Evolutionary conservation across 1,140 invertebrate genomes (phyloP), one percentile per base, ranked within the genome.

Genomic region (Heliconius eleuchia): DNA sequence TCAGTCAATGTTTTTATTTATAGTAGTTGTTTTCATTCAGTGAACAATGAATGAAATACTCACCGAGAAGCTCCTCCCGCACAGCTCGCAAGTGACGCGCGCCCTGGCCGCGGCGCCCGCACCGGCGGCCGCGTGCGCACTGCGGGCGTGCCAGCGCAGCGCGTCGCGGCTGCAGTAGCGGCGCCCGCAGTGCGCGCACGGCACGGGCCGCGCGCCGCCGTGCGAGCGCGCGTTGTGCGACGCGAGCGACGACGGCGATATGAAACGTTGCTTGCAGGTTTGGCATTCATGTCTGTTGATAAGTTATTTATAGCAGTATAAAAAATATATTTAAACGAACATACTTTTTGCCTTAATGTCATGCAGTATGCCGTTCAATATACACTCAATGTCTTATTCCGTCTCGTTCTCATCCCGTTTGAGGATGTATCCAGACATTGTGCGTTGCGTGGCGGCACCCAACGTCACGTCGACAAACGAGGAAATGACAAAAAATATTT

Each of bases 121-220:
- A 76, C 9, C 11, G 11, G 9, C 60, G 27, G 60, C 55, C 6
- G 50, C 70, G 66, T 88, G 87, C 8, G 82, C 74, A 18, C 87
- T 55, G 11, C 85, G 57, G 16, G 46, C 74, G 75, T 89, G 88
- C 11, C 84, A 75, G 3, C 86, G 52, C 8, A 89, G 57, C 1
- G 86, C 83, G 30, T 86, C 88, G 0, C 74, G 27, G 23, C 83
- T 86, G 66, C 83, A 85, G 74, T 87, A 90, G 1, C 27, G 70
- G 1, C 83, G 78, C 2, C 66, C 34, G 73, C 89, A 90, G 1
- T 74, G 23, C 8, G 19, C 71, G 71, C 88, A 91, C 0, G 73
- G 34, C 74, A 70, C 74, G 6, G 76, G 30, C 37, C 82, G 83
- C 2, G 81, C 76, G 8, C 60, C 78, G 4, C 84, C 85, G 76